These are phyloP conservation scores for Neoitamus cyanurus DNA, from an alignment of 2,888 invertebrate species.

Conservation along the genomic window DNA sequence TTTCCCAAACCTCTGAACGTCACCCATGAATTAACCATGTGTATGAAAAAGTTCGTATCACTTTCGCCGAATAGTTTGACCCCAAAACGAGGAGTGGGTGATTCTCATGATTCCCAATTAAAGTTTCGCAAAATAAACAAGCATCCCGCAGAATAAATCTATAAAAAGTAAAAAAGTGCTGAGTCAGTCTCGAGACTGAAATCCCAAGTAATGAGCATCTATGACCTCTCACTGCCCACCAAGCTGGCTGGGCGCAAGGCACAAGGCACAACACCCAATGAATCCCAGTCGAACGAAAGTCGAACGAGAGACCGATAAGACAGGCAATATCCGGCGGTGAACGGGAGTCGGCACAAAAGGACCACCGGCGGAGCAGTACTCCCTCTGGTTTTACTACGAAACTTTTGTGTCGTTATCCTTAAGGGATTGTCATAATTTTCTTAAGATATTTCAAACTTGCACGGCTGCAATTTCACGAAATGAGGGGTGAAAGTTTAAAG, in stretches of 20 bases:
- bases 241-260: neutral
- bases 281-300: neutral
- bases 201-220: neutral
- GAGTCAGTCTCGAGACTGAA: neutral
- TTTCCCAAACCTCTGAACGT: too few relatives aligned
- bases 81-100: neutral
- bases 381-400: neutral
- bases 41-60: neutral
- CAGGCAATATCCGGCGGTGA: neutral
- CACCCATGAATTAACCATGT: too few relatives aligned
- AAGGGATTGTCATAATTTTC: conserved; percentile 46
- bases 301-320: neutral
- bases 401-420: conserved; percentile 41
- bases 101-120: neutral
- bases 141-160: neutral
- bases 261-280: neutral
- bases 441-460: conserved; percentile 43
- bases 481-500: conserved; percentile 42
- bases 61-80: neutral
- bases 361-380: neutral
- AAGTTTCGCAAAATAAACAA: neutral
- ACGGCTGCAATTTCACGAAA: conserved; percentile 25
- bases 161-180: neutral
- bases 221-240: neutral
- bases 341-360: neutral